These are phyloP conservation scores for Melieria omissa DNA, from an alignment of 2,888 invertebrate genomes.

Conservation along the genomic window DNA sequence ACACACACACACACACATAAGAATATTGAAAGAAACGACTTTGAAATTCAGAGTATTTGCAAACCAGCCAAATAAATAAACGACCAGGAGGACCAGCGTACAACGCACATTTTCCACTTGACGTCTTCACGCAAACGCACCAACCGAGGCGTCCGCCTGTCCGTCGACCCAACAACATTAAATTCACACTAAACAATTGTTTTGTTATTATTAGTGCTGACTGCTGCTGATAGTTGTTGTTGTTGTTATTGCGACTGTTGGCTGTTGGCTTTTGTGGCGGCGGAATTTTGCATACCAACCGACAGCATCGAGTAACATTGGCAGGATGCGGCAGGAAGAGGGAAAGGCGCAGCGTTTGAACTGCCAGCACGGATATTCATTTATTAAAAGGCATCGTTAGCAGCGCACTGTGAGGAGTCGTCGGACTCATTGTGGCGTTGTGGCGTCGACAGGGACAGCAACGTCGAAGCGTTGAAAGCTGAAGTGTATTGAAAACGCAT, in stretches of 20 bases:
- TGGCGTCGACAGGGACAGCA: too few relatives aligned
- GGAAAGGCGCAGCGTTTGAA: too few relatives aligned
- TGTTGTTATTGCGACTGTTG: neutral
- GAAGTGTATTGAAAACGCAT: too few relatives aligned
- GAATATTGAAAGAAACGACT: too few relatives aligned
- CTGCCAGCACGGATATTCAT: constrained; percentile 3
- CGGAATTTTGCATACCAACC: neutral
- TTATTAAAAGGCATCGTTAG: constrained; percentile 10
- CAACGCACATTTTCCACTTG: neutral
- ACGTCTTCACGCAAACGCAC: neutral
- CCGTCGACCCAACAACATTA: neutral
- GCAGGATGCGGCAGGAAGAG: too few relatives aligned
- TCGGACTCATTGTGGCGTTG: too few relatives aligned
- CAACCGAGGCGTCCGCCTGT: neutral
- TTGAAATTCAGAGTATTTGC: too few relatives aligned
- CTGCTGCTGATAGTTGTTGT: neutral
- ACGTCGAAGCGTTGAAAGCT: too few relatives aligned
- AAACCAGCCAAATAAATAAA: too few relatives aligned
- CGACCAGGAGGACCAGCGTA: too few relatives aligned
- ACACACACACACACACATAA: neutral
- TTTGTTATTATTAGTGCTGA: neutral
- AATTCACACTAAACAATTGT: constrained; percentile 8
- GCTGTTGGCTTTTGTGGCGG: neutral
- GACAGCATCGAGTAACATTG: neutral
- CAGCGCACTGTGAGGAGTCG: neutral